Evolutionary conservation across 2,797 vertebrate species (phyloP).

Genomic region (Triplophysa bombifrons): DNA sequence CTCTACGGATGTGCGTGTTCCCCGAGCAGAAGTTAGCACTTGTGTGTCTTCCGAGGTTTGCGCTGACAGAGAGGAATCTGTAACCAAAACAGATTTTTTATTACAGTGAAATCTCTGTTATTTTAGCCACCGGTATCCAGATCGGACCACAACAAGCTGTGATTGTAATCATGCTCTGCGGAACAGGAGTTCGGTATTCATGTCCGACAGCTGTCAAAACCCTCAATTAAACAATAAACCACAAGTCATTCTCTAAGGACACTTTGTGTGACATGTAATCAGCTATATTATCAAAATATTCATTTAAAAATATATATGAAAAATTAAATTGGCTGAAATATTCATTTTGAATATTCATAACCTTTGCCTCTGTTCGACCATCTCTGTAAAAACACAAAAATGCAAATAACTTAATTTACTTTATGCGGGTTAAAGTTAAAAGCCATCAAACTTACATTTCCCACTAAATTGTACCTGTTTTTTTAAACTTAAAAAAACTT

Average conservation of each 20-base stretch:
- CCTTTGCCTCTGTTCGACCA: no score
- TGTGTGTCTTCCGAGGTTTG: slow-evolving; percentile 57
- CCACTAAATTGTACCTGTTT: no score
- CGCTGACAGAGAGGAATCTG: slow-evolving; percentile 59
- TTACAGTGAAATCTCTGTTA: slow-evolving; percentile 67
- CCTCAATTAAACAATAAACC: slow-evolving; percentile 39
- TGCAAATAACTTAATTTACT: no score
- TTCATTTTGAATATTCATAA: no score
- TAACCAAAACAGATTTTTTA: slow-evolving; percentile 70
- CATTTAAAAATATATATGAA: no score
- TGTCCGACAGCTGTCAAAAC: slow-evolving; percentile 33
- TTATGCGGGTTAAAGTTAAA: no score
- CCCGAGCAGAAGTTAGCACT: slow-evolving; percentile 16
- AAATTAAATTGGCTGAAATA: no score
- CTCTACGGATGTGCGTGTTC: background rate
- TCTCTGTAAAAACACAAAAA: no score
- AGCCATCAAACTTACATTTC: no score
- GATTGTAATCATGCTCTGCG: slow-evolving; percentile 70
- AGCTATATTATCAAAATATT: background rate
- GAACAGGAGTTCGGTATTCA: slow-evolving; percentile 66
- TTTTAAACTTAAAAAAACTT: no score
- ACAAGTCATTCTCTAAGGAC: background rate
- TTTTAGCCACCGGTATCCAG: slow-evolving; percentile 71
- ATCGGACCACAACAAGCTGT: slow-evolving; percentile 65
- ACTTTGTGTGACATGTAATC: background rate